phyloP scores from a whole-genome alignment of 2,113 vertebrate genomes.

The Camarhynchus parvulus region DNA sequence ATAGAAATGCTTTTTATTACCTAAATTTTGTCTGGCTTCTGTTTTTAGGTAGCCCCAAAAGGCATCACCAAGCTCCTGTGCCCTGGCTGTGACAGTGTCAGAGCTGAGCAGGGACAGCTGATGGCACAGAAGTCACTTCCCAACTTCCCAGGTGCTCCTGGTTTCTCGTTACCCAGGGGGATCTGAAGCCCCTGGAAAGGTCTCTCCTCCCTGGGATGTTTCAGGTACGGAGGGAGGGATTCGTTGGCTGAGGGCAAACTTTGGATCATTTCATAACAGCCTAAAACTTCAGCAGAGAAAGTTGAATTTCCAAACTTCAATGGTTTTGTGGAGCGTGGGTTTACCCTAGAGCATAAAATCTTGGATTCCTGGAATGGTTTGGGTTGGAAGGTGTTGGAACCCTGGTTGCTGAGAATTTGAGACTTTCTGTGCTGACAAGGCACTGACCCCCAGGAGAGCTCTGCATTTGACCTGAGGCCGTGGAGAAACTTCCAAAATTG shows the following conservation, averaged over 20 bases:
- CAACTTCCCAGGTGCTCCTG: not conserved
- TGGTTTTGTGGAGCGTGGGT: not conserved
- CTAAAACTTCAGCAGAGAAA: not conserved
- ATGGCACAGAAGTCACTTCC: not conserved
- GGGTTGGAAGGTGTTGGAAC: not conserved
- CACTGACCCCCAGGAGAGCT: too few relatives aligned
- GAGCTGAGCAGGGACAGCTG: not conserved
- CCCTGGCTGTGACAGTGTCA: not conserved
- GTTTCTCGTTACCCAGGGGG: not conserved
- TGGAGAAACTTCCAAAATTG: too few relatives aligned
- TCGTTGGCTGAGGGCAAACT: not conserved
- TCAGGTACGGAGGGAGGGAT: not conserved
- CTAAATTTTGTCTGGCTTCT: not conserved
- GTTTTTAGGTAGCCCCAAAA: not conserved
- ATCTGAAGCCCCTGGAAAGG: not conserved
- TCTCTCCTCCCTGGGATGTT: not conserved
- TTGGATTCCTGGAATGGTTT: not conserved
- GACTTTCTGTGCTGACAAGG: too few relatives aligned
- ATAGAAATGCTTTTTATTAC: not conserved
- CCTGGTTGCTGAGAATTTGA: too few relatives aligned
- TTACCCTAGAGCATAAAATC: not conserved
- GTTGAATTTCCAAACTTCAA: not conserved
- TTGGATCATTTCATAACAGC: not conserved
- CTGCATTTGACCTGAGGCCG: too few relatives aligned
- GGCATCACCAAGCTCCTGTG: not conserved